Percentiles rank a stretch among this genome's conserved stretches.
Conservation (phyloP, 2,113 vertebrate species). For the Lontra canadensis region DNA sequence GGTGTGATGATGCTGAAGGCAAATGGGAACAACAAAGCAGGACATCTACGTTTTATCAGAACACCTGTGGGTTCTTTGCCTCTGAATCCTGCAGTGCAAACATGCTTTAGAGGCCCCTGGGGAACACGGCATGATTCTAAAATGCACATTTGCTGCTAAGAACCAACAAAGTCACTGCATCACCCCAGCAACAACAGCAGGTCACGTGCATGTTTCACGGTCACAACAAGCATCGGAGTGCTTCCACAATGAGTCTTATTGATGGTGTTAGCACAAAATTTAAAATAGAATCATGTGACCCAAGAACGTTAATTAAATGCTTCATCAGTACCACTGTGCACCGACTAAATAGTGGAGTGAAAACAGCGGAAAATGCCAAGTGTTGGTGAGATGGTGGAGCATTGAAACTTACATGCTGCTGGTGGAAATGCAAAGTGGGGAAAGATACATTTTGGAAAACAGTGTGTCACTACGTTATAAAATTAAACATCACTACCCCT, state of each 20-base stretch:
- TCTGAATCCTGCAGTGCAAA: not conserved
- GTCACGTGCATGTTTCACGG: accelerated
- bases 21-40: not conserved
- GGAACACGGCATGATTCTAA: accelerated
- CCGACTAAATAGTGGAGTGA: accelerated
- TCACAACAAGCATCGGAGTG: accelerated
- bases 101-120: accelerated
- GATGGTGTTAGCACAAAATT: not conserved
- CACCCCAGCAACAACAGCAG: not conserved
- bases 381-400: too few relatives aligned
- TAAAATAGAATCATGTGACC: accelerated
- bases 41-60: accelerated
- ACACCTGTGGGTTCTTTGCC: accelerated
- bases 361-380: accelerated
- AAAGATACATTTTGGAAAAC: not conserved
- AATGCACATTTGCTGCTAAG: not conserved
- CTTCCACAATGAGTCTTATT: accelerated
- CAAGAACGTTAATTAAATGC: accelerated
- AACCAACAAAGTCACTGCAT: accelerated
- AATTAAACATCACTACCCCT: accelerated
- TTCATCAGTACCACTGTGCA: accelerated
- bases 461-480: accelerated
- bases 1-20: accelerated
- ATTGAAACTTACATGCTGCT: accelerated
- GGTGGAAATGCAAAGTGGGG: too few relatives aligned